Percentiles rank a stretch among this genome's conserved stretches.
These are phyloP conservation scores for Andricus curvator DNA, from an alignment of 2,888 invertebrate genomes.

Conservation along the genomic window DNA sequence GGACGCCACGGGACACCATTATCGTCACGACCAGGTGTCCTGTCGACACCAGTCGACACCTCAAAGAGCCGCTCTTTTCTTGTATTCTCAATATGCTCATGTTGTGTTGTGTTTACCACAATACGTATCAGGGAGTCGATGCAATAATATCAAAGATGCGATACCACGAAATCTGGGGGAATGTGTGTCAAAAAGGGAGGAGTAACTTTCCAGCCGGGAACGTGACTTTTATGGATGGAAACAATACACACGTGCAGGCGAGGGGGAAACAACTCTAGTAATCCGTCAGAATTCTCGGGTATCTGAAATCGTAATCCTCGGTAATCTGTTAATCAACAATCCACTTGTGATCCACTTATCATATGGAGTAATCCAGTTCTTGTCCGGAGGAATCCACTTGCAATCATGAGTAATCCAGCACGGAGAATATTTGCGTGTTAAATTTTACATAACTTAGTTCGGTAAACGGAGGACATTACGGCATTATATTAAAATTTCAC, in stretches of 20 bases:
- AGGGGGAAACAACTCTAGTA: too few species aligned
- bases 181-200: neutral
- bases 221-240: neutral
- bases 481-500: too few species aligned
- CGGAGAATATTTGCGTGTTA: too few species aligned
- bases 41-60: conserved; percentile 72
- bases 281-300: too few species aligned
- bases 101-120: conserved; percentile 36
- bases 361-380: too few species aligned
- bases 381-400: too few species aligned
- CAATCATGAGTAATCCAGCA: too few species aligned
- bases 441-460: too few species aligned
- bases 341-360: too few species aligned
- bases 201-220: neutral
- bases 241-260: neutral
- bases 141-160: conserved; percentile 31
- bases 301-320: too few species aligned
- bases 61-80: conserved; percentile 63
- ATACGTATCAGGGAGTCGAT: conserved; percentile 24
- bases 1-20: conserved; percentile 60
- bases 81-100: conserved; percentile 43
- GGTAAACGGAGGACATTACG: too few species aligned
- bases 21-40: conserved; percentile 71
- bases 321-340: too few species aligned
- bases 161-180: conserved; percentile 13